Base-by-base conservation (phyloP, 2,113 vertebrate genomes). In the Aphyosemion australe region DNA sequence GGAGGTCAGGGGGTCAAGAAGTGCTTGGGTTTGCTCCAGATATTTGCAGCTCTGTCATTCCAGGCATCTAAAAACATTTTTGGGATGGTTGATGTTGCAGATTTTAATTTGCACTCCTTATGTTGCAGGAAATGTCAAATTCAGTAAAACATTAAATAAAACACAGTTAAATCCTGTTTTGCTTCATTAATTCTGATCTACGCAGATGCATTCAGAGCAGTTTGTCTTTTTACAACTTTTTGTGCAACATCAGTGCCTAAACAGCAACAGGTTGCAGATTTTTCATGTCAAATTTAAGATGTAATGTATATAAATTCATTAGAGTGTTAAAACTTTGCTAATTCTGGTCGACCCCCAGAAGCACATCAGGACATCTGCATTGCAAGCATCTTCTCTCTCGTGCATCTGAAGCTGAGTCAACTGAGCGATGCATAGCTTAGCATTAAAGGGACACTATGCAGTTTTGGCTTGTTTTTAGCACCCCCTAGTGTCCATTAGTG, bases 1-100 rank as follows among this genome's bases (percentile, higher is more conserved):
- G n/a, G 53, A 71, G 19, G 71, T 66, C n/a, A 61, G 18, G 31
- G 26, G 18, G 59, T 65, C 49, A 48, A 31, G 37, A 18, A 63
- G 12, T 15, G 39, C 5, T 21, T 39, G 9, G 34, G 34, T 37
- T 37, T 5, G 34, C 6, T 7, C 34, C 34, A 37, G 34, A 37
- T 37, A 1, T 37, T 37, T 37, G 34, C 34, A 5, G 1, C 26
- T 26, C n/a, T n/a, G n/a, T n/a, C n/a, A n/a, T n/a, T n/a, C n/a
- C n/a, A n/a, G n/a, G n/a, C n/a, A n/a, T n/a, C n/a, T n/a, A n/a
- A n/a, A n/a, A n/a, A n/a, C n/a, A n/a, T 26, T 26, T 26, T 26
- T 26, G 26, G 26, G 26, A n/a, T 26, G 26, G 26, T 26, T 26
- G 26, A 26, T 26, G 26, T 26, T 26, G 26, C 34, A 37, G 34